Base-by-base conservation (phyloP, 2,888 invertebrate genomes). In the Chromoteleia sp. region DNA sequence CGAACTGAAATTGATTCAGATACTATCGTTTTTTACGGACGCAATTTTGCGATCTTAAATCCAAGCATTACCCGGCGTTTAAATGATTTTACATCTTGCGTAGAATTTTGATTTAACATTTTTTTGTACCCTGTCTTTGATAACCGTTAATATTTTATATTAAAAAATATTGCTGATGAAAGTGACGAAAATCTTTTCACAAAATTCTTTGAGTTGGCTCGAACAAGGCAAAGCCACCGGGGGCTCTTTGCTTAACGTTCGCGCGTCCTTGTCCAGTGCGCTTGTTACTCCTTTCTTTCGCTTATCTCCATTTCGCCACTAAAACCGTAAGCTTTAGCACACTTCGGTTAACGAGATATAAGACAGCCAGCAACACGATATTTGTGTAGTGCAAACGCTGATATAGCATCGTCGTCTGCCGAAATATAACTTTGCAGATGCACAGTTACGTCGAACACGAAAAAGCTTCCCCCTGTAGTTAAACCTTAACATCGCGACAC, bases 281-380 rank as follows among this genome's bases (percentile, higher is more conserved):
- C 54, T 67, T 43, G 56, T 45, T 52, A 41, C 59, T 50, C 59
- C 39, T 48, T 58, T 48, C 74, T 50, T 70, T 63, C 70, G 63
- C 70, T 80, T 70, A 70, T 70, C 63, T 63, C 45, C 14, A 54
- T 56, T 45, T 61, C 48, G 43, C 39, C 56, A 43, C 75, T 71
- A 81, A 81, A 81, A 75, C 81, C 54, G 54, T 83, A 77, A 74
- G 75, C 61, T 76, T 74, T 76, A 59, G 50, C 75, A 50, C 78
- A 63, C 78, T 75, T 45, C 52, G 21, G 67, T 59, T 83, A 83
- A 83, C 81, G 75, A 83, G 83, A 83, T 78, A 83, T 71, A 52
- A 68, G 71, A 81, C 50, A 70, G 70, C 74, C 19, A 45, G 82
- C 56, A 82, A 77, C 63, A 25, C 48, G 80, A 83, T 83, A 83